Conservation (phyloP, 92 coral and sea anemone genomes). For the Anthopleura xanthogrammica region DNA sequence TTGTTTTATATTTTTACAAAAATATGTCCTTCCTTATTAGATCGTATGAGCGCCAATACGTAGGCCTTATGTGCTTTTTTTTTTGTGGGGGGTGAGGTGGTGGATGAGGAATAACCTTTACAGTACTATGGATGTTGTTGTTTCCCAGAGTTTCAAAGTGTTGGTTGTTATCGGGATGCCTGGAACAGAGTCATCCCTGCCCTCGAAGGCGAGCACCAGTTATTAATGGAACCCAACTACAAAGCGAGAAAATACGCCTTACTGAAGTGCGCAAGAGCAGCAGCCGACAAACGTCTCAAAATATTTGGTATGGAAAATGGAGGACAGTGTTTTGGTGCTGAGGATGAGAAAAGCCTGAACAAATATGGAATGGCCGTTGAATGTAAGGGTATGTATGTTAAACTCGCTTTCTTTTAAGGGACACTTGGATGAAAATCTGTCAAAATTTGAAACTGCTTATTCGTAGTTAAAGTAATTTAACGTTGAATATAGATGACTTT, state of each 20-base stretch:
- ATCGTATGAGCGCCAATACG: too few species aligned
- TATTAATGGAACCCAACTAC: conserved; percentile 89
- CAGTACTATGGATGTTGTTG: too few species aligned
- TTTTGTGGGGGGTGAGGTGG: too few species aligned
- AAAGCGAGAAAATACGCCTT: conserved; percentile 75
- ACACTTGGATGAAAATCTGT: too few species aligned
- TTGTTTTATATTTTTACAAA: too few species aligned
- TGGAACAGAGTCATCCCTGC: conserved; percentile 87
- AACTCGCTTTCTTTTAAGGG: too few species aligned
- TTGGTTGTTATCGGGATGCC: conserved; percentile 95
- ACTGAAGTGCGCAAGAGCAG: conserved; percentile 88
- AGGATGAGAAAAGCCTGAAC: conserved; percentile 47
- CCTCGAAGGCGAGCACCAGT: conserved; percentile 78
- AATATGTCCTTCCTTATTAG: too few species aligned
- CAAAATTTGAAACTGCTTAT: too few species aligned
- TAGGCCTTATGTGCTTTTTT: too few species aligned
- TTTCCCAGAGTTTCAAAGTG: conserved; percentile 64
- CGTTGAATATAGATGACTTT: too few species aligned
- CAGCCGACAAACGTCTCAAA: conserved; percentile 60
- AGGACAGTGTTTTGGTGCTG: conserved; percentile 91
- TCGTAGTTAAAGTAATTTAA: too few species aligned
- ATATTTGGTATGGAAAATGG: conserved; percentile 93
- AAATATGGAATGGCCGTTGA: conserved; percentile 73
- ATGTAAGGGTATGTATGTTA: conserved; percentile 63
- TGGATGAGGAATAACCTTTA: too few species aligned